Base-by-base conservation (phyloP, 2,888 invertebrate species). In the Rhorus exstirpatorius region DNA sequence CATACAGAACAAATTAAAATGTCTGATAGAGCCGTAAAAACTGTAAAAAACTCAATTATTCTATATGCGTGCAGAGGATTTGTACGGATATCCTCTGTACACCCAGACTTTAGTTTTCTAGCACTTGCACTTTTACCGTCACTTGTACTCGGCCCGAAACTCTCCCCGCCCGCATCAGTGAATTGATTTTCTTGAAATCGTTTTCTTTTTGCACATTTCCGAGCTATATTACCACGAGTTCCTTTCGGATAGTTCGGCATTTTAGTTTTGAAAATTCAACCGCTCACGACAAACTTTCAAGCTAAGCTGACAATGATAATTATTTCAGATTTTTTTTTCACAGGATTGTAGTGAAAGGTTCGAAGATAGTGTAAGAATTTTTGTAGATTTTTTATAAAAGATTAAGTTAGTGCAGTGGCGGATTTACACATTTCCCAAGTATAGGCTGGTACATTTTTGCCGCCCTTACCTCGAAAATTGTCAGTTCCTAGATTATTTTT, bases 1-100 rank as follows among this genome's bases (percentile, higher is more conserved):
- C 84, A 84, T 35, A 8, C 21, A 10, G 12, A 44, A 46, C 83
- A 84, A 17, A 77, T 84, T 31, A 76, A 26, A 51, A 84, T 65
- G 41, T 82, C 78, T 58, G 80, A 53, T 8, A 80, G 44, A 51
- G 70, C 68, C 1, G 58, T 4, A 60, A 85, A 84, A 51, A 85
- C 75, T 6, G 61, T 75, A 24, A 79, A 61, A 60, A 80, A 75
- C 75, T 75, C 74, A 12, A 80, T 67, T 1, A 82, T 77, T 67
- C 71, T 44, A 35, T 83, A 81, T 26, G 49, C 77, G 46, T 77
- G 80, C 41, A 51, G 21, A 41, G 68, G 51, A 70, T 83, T 80
- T 35, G 31, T 21, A 63, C 53, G 63, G 21, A 82, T 31, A 68
- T 82, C 80, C 26, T 83, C 78, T 14, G n/a, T 26, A 19, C 7